Base-by-base conservation (phyloP, 2,797 vertebrate genomes). In the Arrhamphus sclerolepis region DNA sequence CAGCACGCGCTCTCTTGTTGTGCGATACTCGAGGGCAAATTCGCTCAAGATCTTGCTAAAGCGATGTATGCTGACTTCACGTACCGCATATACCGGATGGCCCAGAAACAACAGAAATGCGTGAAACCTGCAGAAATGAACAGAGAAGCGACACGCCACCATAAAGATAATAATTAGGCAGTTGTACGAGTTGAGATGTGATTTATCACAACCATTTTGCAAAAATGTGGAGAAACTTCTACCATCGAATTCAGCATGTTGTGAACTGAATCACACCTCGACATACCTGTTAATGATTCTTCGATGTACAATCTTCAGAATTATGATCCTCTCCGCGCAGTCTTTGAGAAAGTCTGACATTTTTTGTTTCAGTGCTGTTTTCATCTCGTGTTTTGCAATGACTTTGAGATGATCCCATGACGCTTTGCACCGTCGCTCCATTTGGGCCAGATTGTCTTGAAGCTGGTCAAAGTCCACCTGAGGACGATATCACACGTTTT, bases 381-480 rank as follows among this genome's bases (percentile, higher is more conserved):
- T 98, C 93, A 98, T 98, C 91, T 99, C 97, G 59, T 99, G 94
- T 85, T 98, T 98, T 22, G 96, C 94, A 56, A 99, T 97, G 79
- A 96, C 94, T 87, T 99, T 99, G 58, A 99, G 94, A 87, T 98
- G 95, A 92, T 99, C 97, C 97, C 97, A 99, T 0, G 97, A 99
- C 80, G 96, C 96, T 91, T 95, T 98, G 93, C 97, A 98, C 62
- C 96, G 87, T 75, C 92, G 94, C 85, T 99, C 97, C 95, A 99
- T 95, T 90, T 98, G 96, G 86, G 89, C 88, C 73, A 99, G 90
- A 88, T 96, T 98, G 81, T 99, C 97, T 79, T 98, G 96, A 65
- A 99, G 95, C 70, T 98, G 97, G 85, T 98, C 96, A 86, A 98
- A 99, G 86, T 99, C 97, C 87, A 98, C 95, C 97, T 99, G 77